Percentiles rank a stretch among this genome's conserved stretches.
phyloP scores from a whole-genome alignment of 2,888 invertebrate genomes.

The Platycheirus rosarum region DNA sequence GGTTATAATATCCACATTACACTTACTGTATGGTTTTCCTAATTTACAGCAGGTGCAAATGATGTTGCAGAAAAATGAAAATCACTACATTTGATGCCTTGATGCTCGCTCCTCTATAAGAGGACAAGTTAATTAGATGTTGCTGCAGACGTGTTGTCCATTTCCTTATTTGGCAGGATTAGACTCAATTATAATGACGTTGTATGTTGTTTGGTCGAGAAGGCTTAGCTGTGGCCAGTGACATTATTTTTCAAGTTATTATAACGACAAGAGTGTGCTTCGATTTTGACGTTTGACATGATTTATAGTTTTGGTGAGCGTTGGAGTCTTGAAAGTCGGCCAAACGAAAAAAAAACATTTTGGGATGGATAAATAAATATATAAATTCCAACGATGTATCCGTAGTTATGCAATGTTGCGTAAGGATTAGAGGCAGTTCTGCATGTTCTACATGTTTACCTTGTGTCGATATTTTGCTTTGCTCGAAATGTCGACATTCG shows the following conservation, averaged over 20 bases:
- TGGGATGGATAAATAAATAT: not conserved
- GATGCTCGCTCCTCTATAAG: conserved; percentile 32
- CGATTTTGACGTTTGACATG: conserved; percentile 33
- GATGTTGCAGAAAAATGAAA: conserved; percentile 7
- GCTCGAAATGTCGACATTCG: not conserved
- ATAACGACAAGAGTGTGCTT: conserved; percentile 7
- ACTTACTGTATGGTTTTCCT: conserved; percentile 16
- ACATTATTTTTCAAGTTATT: conserved; percentile 40
- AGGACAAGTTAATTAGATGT: conserved; percentile 52
- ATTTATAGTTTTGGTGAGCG: conserved; percentile 10
- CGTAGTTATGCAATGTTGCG: not conserved
- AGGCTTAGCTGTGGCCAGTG: conserved; percentile 19
- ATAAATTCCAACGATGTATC: not conserved
- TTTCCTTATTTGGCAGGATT: conserved; percentile 54
- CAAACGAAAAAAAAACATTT: not conserved
- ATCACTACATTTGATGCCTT: conserved; percentile 4
- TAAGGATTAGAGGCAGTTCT: not conserved
- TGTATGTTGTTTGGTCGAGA: conserved; percentile 8
- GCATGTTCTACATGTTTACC: too few species aligned
- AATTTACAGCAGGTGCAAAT: conserved; percentile 36
- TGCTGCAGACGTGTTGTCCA: conserved; percentile 30
- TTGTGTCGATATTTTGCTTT: not conserved
- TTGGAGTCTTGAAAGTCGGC: conserved; percentile 23
- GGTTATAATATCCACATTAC: conserved; percentile 4
- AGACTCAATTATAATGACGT: conserved; percentile 39